Evolutionary conservation across 2,888 invertebrate species (phyloP).

Genomic region (Platycnemis pennipes): DNA sequence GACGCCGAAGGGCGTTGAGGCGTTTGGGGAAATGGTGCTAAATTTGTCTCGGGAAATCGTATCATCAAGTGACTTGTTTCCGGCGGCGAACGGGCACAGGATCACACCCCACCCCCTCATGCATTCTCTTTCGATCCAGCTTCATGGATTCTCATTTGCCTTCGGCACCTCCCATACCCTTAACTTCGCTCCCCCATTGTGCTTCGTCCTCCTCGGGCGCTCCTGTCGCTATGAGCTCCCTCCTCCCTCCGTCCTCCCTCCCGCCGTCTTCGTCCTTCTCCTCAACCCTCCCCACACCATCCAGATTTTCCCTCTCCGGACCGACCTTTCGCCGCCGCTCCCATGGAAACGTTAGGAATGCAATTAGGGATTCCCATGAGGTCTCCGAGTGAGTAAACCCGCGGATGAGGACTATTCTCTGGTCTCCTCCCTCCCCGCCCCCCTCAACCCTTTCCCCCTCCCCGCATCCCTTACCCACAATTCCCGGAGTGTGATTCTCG

Average conservation of each 20-base stretch:
- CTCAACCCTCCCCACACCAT: not conserved
- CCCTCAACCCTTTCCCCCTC: not conserved
- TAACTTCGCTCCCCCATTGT: too few species aligned
- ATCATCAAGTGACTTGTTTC: too few species aligned
- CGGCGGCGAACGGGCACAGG: too few species aligned
- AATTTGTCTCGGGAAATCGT: too few species aligned
- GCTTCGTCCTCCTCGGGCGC: too few species aligned
- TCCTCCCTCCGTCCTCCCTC: not conserved
- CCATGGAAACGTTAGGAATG: constrained; percentile 26
- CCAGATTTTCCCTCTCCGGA: not conserved
- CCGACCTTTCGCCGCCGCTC: not conserved
- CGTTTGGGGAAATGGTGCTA: too few species aligned
- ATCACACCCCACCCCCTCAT: too few species aligned
- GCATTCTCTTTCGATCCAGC: too few species aligned
- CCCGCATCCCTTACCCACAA: not conserved
- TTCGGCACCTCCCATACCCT: too few species aligned
- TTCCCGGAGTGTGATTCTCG: not conserved
- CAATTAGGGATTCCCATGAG: constrained; percentile 51
- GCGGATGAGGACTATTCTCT: not conserved
- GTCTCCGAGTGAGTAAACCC: constrained; percentile 51
- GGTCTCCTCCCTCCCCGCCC: not conserved
- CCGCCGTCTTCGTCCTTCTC: not conserved
- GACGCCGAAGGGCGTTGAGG: too few species aligned
- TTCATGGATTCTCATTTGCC: too few species aligned
- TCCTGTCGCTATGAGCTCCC: not conserved